phyloP scores from a whole-genome alignment of 2,113 vertebrate species.

The Python bivittatus region DNA sequence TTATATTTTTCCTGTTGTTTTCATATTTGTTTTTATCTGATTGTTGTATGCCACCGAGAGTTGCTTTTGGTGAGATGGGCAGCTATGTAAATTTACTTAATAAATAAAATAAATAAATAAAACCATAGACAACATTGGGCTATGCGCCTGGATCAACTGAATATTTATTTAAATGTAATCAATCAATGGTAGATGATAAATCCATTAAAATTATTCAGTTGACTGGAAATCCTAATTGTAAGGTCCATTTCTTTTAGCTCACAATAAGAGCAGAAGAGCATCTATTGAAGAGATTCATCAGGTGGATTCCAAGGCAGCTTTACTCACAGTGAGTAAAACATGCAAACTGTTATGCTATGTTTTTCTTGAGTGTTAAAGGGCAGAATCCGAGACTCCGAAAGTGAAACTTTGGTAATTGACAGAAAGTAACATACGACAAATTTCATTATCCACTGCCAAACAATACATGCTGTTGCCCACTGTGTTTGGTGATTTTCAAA shows the following conservation, averaged over 20 bases:
- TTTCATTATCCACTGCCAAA: too few species aligned
- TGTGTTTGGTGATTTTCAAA: background rate
- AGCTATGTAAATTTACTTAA: too few species aligned
- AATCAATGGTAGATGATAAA: background rate
- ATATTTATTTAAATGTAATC: background rate
- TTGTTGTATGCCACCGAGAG: too few species aligned
- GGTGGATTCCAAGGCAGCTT: constrained; percentile 82
- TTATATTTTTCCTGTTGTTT: too few species aligned
- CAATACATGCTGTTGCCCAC: background rate
- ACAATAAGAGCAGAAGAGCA: constrained; percentile 75
- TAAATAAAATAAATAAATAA: too few species aligned
- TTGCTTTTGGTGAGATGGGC: too few species aligned
- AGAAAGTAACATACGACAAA: background rate
- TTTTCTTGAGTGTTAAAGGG: background rate
- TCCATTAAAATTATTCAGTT: background rate
- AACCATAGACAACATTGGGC: background rate
- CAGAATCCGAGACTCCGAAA: background rate
- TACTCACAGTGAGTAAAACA: constrained; percentile 78
- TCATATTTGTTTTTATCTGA: too few species aligned
- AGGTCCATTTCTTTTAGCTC: constrained; percentile 65
- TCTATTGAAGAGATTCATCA: constrained; percentile 82
- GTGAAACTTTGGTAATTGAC: background rate
- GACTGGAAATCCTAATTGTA: background rate
- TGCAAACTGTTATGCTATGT: background rate
- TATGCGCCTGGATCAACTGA: background rate